These are phyloP conservation scores for Leptinotarsa rubiginosa DNA, from an alignment of 2,888 invertebrate genomes.

Conservation along the genomic window DNA sequence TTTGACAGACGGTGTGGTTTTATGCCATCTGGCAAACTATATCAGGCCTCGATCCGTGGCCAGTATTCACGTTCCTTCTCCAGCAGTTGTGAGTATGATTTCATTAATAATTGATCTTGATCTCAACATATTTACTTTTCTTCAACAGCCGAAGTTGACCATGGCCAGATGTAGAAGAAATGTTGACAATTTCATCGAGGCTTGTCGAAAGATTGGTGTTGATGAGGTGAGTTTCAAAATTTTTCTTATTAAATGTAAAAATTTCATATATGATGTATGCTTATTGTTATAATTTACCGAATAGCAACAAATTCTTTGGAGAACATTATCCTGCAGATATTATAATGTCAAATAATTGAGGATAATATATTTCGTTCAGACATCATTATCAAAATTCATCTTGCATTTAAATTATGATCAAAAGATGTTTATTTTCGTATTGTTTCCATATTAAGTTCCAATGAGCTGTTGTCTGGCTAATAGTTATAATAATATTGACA, in stretches of 20 bases:
- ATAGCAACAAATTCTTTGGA: no score
- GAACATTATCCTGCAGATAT: no score
- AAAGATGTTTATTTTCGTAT: no score
- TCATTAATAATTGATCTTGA: constrained; percentile 5
- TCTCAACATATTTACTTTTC: constrained; percentile 32
- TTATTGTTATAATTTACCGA: no score
- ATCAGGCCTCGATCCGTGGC: constrained; percentile 91
- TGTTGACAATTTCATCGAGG: constrained; percentile 95
- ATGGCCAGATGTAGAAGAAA: constrained; percentile 94
- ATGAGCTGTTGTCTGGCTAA: no score
- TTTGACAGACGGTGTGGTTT: constrained; percentile 90
- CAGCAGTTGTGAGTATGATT: constrained; percentile 80
- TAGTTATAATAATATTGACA: no score
- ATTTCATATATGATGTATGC: no score
- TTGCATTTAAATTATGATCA: no score
- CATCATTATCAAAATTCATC: no score
- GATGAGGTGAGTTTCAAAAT: constrained; percentile 81
- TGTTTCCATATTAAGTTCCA: no score
- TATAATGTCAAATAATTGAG: no score
- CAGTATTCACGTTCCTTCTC: constrained; percentile 94
- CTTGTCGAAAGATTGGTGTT: constrained; percentile 92
- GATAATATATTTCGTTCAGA: no score
- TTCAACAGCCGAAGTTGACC: constrained; percentile 89
- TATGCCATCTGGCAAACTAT: constrained; percentile 95
- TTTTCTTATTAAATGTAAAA: not conserved